phyloP scores from a whole-genome alignment of 2,113 vertebrate genomes.

The Pitta sordida region DNA sequence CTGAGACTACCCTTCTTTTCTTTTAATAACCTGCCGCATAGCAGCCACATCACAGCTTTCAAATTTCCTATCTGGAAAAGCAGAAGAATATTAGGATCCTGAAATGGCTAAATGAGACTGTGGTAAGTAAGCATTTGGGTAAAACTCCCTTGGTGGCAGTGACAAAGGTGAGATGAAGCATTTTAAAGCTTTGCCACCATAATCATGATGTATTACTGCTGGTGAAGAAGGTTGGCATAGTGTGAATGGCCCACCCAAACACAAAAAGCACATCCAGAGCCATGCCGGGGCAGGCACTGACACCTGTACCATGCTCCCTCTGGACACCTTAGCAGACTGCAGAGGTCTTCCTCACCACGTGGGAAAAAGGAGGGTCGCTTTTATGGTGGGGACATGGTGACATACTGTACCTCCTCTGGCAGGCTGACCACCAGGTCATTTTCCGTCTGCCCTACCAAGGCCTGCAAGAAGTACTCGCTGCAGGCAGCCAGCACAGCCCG shows the following conservation, averaged over 20 bases:
- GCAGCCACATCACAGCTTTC: background rate
- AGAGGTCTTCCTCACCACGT: fast-evolving
- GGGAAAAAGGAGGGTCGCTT: fast-evolving
- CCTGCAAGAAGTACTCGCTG: constrained; percentile 98
- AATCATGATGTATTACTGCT: background rate
- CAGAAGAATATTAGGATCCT: background rate
- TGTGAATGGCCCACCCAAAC: constrained; percentile 32
- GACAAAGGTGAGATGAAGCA: constrained; percentile 4
- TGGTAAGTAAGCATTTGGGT: background rate
- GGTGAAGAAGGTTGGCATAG: background rate
- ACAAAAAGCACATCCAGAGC: background rate
- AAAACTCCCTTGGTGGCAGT: background rate
- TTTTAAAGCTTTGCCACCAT: constrained; percentile 1
- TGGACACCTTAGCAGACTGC: background rate
- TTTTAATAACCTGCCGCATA: background rate
- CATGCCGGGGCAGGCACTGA: background rate
- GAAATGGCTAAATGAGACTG: background rate
- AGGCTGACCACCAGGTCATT: constrained; percentile 94
- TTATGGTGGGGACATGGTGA: fast-evolving
- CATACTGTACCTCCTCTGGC: constrained; percentile 89
- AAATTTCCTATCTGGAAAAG: constrained; percentile 23
- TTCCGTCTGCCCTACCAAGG: constrained; percentile 90
- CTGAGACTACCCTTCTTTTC: too few relatives aligned
- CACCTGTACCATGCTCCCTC: fast-evolving
- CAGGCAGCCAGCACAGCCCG: constrained; percentile 96